These are phyloP conservation scores for Rhagonycha lutea DNA, from an alignment of 2,888 invertebrate genomes.

Conservation along the genomic window DNA sequence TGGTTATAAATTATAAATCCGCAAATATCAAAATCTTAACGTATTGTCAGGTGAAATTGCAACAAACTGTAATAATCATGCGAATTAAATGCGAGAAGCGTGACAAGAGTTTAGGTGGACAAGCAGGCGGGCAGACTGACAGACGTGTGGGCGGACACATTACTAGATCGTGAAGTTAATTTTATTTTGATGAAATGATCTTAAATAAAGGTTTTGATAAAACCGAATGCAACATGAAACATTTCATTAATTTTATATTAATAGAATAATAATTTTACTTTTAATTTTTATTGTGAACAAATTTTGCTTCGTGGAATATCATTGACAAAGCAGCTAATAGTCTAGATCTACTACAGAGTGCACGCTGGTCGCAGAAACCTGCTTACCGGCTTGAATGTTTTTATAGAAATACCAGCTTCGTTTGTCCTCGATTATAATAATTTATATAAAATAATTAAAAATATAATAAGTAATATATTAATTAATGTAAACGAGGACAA, in stretches of 20 bases:
- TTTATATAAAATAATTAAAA: no score
- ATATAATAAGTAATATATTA: no score
- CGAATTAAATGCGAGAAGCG: conserved; percentile 15
- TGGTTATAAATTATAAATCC: conserved; percentile 9
- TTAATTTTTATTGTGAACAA: no score
- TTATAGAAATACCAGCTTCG: no score
- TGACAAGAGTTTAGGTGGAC: conserved; percentile 23
- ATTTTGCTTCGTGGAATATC: no score
- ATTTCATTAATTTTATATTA: neutral
- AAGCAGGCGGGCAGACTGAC: conserved; percentile 24
- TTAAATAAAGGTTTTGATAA: conserved; percentile 10
- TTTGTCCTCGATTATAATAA: no score
- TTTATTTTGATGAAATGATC: conserved; percentile 25
- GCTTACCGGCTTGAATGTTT: no score
- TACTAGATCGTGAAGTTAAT: conserved; percentile 16
- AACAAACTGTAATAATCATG: conserved; percentile 14
- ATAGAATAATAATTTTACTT: no score
- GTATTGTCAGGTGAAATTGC: conserved; percentile 17
- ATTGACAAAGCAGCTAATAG: no score
- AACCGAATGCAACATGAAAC: neutral
- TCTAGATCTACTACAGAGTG: no score
- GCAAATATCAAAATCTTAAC: conserved; percentile 6
- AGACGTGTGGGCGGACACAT: conserved; percentile 27
- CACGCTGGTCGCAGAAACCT: no score
- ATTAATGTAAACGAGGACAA: no score